These are phyloP conservation scores for Myotis myotis DNA, from an alignment of 2,797 vertebrate species.

Conservation along the genomic window DNA sequence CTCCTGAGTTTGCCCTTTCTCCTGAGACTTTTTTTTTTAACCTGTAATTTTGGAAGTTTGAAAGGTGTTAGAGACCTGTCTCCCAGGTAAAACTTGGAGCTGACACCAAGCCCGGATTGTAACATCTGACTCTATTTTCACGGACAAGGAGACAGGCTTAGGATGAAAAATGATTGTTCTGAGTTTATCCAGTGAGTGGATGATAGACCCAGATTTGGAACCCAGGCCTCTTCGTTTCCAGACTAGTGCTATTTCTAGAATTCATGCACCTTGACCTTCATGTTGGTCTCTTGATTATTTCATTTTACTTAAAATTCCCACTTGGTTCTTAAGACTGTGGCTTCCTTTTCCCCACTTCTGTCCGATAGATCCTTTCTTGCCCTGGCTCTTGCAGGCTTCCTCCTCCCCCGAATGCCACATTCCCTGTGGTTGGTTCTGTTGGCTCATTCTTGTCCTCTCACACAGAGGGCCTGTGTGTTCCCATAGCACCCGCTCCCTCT, in stretches of 20 bases:
- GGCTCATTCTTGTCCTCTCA: not conserved
- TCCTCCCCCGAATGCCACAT: not conserved
- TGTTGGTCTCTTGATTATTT: not conserved
- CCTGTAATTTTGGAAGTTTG: constrained; percentile 1
- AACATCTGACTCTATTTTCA: not conserved
- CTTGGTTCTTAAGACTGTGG: not conserved
- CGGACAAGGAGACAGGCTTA: not conserved
- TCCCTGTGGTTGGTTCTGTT: not conserved
- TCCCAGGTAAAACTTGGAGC: constrained; percentile 12
- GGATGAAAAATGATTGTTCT: not conserved
- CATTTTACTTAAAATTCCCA: not conserved
- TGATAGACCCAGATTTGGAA: not conserved
- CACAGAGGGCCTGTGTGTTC: not conserved
- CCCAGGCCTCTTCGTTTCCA: not conserved
- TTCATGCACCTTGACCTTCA: not conserved
- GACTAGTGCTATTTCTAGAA: not conserved
- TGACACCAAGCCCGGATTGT: not conserved
- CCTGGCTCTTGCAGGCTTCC: not conserved
- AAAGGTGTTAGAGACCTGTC: constrained; percentile 17
- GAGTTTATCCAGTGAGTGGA: not conserved
- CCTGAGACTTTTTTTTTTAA: constrained; percentile 11
- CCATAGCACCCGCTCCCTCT: not conserved
- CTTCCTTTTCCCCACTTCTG: not conserved
- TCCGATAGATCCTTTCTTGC: not conserved
- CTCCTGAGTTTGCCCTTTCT: constrained; percentile 37